Conservation (phyloP, 2,797 vertebrate genomes). For the Echiichthys vipera region DNA sequence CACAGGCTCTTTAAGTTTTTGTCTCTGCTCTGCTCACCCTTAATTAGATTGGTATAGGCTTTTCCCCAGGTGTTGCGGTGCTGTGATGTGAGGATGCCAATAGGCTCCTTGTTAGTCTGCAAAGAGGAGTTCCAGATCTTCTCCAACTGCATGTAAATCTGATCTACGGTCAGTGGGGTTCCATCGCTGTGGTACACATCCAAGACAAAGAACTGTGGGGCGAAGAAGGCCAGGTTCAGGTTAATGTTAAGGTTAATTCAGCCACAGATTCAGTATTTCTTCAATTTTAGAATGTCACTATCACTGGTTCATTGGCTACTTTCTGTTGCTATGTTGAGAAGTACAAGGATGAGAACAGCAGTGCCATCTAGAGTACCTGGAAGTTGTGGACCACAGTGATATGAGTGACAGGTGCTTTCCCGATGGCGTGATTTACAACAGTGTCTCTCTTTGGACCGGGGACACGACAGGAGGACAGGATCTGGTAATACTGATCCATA, state of each 20-base stretch:
- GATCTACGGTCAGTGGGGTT: constrained; percentile 90
- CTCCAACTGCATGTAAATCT: constrained; percentile 95
- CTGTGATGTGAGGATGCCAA: constrained; percentile 96
- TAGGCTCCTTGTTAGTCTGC: constrained; percentile 97
- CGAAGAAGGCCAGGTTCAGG: constrained; percentile 14
- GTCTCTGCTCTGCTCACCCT: constrained; percentile 82
- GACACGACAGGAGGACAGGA: constrained; percentile 95
- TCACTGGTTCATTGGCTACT: too few species aligned
- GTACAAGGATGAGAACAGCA: constrained; percentile 5
- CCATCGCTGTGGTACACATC: constrained; percentile 96
- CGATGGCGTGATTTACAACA: constrained; percentile 86
- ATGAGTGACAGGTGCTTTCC: constrained; percentile 87
- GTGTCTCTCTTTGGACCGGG: constrained; percentile 93
- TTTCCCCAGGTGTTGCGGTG: constrained; percentile 98
- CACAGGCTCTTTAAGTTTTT: background rate
- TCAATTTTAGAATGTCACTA: too few species aligned
- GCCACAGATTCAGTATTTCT: background rate
- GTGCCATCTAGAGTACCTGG: constrained; percentile 85
- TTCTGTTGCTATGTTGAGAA: background rate
- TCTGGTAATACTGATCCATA: constrained; percentile 98
- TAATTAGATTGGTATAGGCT: constrained; percentile 95
- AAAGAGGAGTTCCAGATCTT: constrained; percentile 99
- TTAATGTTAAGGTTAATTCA: background rate
- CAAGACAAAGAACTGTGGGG: constrained; percentile 92
- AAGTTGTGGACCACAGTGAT: constrained; percentile 98